Percentiles rank a stretch among this genome's conserved stretches.
phyloP scores from a whole-genome alignment of 2,797 vertebrate genomes.

The Sebastes steindachneri region DNA sequence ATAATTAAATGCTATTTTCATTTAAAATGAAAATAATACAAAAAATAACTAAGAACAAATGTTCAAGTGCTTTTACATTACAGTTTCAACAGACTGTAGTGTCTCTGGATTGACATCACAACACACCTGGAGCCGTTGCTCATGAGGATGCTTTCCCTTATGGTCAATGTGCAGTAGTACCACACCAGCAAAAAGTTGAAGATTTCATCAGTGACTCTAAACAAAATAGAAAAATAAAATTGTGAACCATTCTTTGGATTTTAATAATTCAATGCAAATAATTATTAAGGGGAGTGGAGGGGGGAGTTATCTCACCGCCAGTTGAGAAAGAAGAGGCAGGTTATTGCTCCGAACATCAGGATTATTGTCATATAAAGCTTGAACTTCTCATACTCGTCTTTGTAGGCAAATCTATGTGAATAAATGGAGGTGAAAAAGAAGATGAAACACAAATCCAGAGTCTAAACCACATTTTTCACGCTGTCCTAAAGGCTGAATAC shows the following conservation, averaged over 20 bases:
- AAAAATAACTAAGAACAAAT: not conserved
- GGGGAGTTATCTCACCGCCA: slow-evolving; percentile 85
- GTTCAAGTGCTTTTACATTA: too few species aligned
- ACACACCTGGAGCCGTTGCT: slow-evolving; percentile 96
- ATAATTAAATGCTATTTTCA: not conserved
- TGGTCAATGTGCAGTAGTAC: slow-evolving; percentile 98
- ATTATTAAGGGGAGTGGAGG: fast-evolving
- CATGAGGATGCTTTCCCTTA: slow-evolving; percentile 96
- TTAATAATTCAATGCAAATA: not conserved
- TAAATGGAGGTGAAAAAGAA: not conserved
- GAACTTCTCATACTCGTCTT: slow-evolving; percentile 99
- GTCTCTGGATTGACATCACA: not conserved
- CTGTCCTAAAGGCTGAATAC: not conserved
- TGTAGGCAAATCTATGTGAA: slow-evolving; percentile 92
- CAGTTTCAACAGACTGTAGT: not conserved
- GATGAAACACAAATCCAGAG: not conserved
- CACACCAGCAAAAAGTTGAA: slow-evolving; percentile 98
- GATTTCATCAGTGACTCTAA: slow-evolving; percentile 95
- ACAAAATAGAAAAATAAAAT: not conserved
- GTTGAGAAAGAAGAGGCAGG: slow-evolving; percentile 94
- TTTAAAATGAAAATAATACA: not conserved
- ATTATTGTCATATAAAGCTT: slow-evolving; percentile 99
- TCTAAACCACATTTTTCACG: not conserved
- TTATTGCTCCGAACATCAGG: slow-evolving; percentile 92
- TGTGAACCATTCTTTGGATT: not conserved